Evolutionary conservation across 1,140 invertebrate genomes (phyloP), one percentile per base, ranked within the genome.

Genomic region (Calephelis virginiensis): DNA sequence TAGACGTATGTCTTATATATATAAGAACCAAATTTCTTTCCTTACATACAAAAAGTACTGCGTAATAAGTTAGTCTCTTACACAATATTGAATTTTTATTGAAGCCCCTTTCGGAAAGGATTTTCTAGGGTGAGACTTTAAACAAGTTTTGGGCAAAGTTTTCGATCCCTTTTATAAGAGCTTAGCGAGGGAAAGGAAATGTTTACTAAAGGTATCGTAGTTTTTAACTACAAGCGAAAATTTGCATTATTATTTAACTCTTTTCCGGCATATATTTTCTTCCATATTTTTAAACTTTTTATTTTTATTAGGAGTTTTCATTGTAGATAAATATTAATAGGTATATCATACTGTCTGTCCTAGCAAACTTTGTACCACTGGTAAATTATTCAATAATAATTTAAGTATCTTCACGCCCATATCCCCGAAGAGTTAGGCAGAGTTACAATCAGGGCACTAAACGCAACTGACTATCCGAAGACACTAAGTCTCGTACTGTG

Each of bases 111-210:
- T 83, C 78, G 77, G 80, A 89, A 85, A 85, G 84, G 83, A 88
- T 85, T 86, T 88, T 82, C 82, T 83, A 83, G 79, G 78, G 84
- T 83, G 83, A 85, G 89, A 90, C 81, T 88, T 89, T 89, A 90
- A 89, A 87, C 85, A 89, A 89, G 84, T 88, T 90, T 89, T 83
- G 82, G 84, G 78, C 68, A 77, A 86, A 86, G 84, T 89, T 81
- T 74, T 74, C 73, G 77, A 85, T 80, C 84, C 84, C 83, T 89
- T 88, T 87, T 86, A 83, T 82, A 81, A 80, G 78, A 83, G 80
- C 79, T 82, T 65, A 65, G 50, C 50, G 63, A 64, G 38, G 46
- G 45, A 68, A 68, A 61, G 63, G 45, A 61, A 61, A 66, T 46
- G 45, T 46, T 67, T 67, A 61, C 60, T 67, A 38, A 67, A 67